These are phyloP conservation scores for Platorchestia sp. DNA, from an alignment of 1,140 invertebrate genomes.

Conservation along the genomic window DNA sequence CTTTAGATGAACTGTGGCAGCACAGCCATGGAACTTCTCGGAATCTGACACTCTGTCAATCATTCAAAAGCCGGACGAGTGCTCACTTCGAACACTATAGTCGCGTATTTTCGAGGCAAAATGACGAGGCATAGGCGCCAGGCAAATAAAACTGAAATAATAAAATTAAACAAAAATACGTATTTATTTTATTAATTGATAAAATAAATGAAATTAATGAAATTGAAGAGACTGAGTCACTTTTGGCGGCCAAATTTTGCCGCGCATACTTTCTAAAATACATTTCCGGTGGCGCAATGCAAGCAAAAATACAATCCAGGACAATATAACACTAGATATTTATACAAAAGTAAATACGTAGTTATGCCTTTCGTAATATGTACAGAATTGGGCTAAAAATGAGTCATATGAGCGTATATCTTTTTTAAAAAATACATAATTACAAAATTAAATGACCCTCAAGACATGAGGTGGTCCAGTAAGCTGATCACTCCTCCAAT, in stretches of 20 bases:
- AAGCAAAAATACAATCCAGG: no score
- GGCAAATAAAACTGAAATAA: no score
- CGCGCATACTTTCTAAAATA: neutral
- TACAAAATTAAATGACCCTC: conserved; percentile 15
- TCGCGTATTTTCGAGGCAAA: no score
- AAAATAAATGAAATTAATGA: no score
- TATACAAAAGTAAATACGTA: neutral
- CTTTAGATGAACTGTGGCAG: no score
- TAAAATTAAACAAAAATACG: no score
- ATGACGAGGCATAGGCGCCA: no score
- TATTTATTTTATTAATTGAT: no score
- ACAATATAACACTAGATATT: neutral
- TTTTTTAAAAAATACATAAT: neutral
- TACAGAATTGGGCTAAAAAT: neutral
- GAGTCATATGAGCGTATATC: neutral
- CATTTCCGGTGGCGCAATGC: neutral
- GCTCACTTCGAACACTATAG: no score
- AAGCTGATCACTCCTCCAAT: conserved; percentile 59
- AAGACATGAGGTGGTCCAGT: conserved; percentile 61
- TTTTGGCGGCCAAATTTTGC: neutral
- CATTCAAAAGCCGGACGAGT: no score
- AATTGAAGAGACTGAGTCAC: neutral
- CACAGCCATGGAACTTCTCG: no score
- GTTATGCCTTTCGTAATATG: neutral
- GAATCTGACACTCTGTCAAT: no score